phyloP scores from a whole-genome alignment of 1,140 invertebrate species.

The Vanessa tameamea region DNA sequence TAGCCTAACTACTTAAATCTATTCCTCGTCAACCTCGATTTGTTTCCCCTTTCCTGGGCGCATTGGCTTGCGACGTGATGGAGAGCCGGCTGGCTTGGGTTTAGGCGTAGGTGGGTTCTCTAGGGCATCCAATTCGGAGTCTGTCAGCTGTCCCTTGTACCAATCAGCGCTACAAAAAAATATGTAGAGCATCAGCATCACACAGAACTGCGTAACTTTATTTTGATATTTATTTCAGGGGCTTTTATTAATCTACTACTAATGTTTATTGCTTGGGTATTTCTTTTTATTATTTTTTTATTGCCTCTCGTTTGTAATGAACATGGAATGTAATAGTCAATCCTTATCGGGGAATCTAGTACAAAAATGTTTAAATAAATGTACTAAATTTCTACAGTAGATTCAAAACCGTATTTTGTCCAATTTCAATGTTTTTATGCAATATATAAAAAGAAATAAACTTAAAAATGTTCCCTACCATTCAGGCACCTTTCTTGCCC shows the following conservation, averaged over 20 bases:
- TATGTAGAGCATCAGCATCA: not conserved
- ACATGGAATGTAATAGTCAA: too few species aligned
- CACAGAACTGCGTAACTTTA: not conserved
- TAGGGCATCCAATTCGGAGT: slow-evolving; percentile 87
- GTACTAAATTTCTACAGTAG: too few species aligned
- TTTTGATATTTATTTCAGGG: too few species aligned
- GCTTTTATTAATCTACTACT: too few species aligned
- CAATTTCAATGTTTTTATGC: too few species aligned
- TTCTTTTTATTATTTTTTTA: too few species aligned
- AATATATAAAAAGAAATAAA: not conserved
- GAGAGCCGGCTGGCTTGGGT: slow-evolving; percentile 82
- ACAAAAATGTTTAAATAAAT: too few species aligned
- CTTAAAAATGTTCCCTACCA: slow-evolving; percentile 83
- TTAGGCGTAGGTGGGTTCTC: slow-evolving; percentile 86
- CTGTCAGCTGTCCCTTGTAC: slow-evolving; percentile 92
- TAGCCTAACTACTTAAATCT: slow-evolving; percentile 56
- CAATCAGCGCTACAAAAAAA: slow-evolving; percentile 86
- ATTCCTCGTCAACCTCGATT: slow-evolving; percentile 51
- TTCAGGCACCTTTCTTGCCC: slow-evolving; percentile 94
- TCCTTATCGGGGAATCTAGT: too few species aligned
- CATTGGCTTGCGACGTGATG: slow-evolving; percentile 81
- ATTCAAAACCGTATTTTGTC: too few species aligned
- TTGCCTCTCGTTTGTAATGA: too few species aligned
- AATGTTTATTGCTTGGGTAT: too few species aligned
- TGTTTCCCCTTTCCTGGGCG: slow-evolving; percentile 64